A percentile compares a stretch with the other conserved stretches of the same genome.
Conservation (phyloP, 1,140 invertebrate genomes). For the Bicyclus anynana region DNA sequence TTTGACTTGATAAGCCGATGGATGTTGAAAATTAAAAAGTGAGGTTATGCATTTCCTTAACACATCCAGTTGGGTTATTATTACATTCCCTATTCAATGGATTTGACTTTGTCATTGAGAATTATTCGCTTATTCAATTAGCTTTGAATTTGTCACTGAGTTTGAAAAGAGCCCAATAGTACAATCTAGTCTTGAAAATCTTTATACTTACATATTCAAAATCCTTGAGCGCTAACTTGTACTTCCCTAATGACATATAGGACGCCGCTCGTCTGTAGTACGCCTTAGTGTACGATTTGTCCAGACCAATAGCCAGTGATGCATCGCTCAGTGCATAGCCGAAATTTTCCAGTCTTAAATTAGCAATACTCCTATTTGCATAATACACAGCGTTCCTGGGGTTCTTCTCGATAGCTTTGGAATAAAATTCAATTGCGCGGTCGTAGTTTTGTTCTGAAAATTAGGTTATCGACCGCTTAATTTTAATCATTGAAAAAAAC, state of each 20-base stretch:
- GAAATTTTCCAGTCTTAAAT: constrained; percentile 94
- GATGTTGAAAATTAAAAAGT: too few relatives aligned
- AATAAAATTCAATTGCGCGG: constrained; percentile 93
- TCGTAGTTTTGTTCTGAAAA: constrained; percentile 92
- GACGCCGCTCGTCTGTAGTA: constrained; percentile 97
- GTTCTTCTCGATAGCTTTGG: constrained; percentile 93
- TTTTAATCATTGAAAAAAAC: background rate
- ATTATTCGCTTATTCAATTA: too few relatives aligned
- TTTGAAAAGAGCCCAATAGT: too few relatives aligned
- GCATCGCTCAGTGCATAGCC: constrained; percentile 96
- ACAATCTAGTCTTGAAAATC: background rate
- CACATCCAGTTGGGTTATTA: too few relatives aligned
- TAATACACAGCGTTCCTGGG: constrained; percentile 90
- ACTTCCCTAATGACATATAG: constrained; percentile 98
- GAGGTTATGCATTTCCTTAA: too few relatives aligned
- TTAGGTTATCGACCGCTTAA: constrained; percentile 51
- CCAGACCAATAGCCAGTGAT: constrained; percentile 92
- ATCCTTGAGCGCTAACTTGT: constrained; percentile 96
- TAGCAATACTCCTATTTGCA: constrained; percentile 96
- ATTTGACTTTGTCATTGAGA: too few relatives aligned
- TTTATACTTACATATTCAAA: constrained; percentile 91
- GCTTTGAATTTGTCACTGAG: too few relatives aligned
- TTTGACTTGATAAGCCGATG: too few relatives aligned
- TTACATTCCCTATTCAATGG: too few relatives aligned
- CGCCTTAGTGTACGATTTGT: constrained; percentile 94